Base-by-base conservation (phyloP, 2,888 invertebrate species). In the Alsophila aescularia region DNA sequence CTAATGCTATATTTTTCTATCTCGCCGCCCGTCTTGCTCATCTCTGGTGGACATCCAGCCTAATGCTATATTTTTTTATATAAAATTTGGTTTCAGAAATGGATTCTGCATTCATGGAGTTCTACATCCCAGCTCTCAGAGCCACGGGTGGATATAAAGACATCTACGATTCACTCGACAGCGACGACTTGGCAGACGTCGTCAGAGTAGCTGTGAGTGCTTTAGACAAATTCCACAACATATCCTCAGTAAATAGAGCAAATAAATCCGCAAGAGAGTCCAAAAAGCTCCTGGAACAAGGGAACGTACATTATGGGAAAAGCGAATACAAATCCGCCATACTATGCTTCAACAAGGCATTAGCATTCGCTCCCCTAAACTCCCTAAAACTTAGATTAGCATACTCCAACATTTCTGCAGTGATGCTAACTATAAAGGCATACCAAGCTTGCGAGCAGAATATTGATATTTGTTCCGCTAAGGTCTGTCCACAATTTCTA, bases 351-450 rank as follows among this genome's bases (percentile, higher is more conserved):
- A 60, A 58, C n/a, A 45, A 45, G n/a, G 58, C 62, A 1, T 27
- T 63, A 0, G 50, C 58, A 1, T 42, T 9, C 0, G 60, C 60
- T 2, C 58, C 60, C 0, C 18, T 27, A 0, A 0, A n/a, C 12
- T 56, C 62, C 1, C 7, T 48, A 0, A 55, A 63, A 49, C 12
- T 53, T 5, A 40, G 15, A 7, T 9, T 58, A 1, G 60, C 60
- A 0, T 49, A 51, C 7, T 21, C 48, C 9, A 58, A 63, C 24
- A 44, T 55, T n/a, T 53, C 62, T 0, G 60, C 58, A 6, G 58
- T 49, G 1, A 32, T 53, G 5, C 42, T 49, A n/a, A 7, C 24
- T 9, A 56, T 58, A 7, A 32, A 42, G 34, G 48, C 55, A 2
- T 56, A 42, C 36, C 15, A 44, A n/a, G n/a, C n/a, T n/a, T n/a